These are phyloP conservation scores for Spisula subtruncata DNA, from an alignment of 2,888 invertebrate genomes.

Conservation along the genomic window DNA sequence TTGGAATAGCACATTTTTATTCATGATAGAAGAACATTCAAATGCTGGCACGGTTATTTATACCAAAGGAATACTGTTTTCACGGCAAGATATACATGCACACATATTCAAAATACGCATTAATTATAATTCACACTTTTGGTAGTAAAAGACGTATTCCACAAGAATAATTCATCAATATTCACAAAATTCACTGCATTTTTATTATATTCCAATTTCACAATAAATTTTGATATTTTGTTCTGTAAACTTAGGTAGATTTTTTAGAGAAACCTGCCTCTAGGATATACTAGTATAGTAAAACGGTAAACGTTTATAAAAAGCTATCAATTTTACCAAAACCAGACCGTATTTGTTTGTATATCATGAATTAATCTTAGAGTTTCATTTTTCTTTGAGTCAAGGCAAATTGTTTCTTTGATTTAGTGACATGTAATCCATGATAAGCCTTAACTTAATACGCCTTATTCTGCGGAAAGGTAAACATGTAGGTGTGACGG, in stretches of 20 bases:
- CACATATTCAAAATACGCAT: no score
- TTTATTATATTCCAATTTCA: conserved; percentile 2
- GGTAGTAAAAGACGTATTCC: no score
- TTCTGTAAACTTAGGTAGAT: neutral
- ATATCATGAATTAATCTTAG: conserved; percentile 25
- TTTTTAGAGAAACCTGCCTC: neutral
- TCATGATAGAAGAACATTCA: no score
- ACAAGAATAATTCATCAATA: no score
- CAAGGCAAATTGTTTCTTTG: conserved; percentile 39
- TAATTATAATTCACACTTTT: no score
- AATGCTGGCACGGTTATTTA: no score
- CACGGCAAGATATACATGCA: no score
- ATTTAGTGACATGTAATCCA: conserved; percentile 35
- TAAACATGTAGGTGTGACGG: conserved; percentile 47
- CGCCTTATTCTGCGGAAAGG: conserved; percentile 31
- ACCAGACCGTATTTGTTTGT: conserved; percentile 31
- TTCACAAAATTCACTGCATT: neutral
- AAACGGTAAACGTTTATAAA: neutral
- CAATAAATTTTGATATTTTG: neutral
- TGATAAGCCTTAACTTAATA: conserved; percentile 32
- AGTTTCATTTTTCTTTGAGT: conserved; percentile 22
- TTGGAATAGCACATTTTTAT: no score
- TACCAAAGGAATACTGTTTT: no score
- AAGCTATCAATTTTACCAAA: conserved; percentile 19
- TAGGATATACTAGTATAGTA: neutral